A percentile compares a stretch with the other conserved stretches of the same genome.
Evolutionary conservation across 2,797 vertebrate species (phyloP).

Genomic region (Tympanoctomys barrerae): DNA sequence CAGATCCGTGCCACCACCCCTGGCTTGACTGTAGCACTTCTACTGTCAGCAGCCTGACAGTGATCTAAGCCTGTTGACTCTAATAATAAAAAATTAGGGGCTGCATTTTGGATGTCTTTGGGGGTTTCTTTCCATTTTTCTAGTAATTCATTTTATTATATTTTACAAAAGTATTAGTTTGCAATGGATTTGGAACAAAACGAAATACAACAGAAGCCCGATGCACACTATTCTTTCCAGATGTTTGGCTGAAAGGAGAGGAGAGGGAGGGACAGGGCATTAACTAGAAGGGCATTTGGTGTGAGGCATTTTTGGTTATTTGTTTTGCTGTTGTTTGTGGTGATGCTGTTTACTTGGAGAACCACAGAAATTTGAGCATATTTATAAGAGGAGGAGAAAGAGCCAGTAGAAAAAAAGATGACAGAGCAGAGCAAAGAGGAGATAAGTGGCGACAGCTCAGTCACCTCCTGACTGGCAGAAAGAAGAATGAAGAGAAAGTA

Average conservation of each 20-base stretch:
- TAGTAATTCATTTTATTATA: conserved; percentile 37
- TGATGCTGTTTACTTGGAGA: background rate
- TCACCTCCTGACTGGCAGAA: background rate
- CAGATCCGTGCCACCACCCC: too few species aligned
- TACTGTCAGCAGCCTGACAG: background rate
- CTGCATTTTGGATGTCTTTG: conserved; percentile 10
- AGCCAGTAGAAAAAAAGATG: background rate
- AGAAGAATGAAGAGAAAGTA: too few species aligned
- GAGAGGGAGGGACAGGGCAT: fast-evolving
- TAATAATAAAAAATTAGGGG: background rate
- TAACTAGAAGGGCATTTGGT: background rate
- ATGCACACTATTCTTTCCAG: background rate
- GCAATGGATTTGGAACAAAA: background rate
- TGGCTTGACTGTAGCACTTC: background rate
- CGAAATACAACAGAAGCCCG: conserved; percentile 11
- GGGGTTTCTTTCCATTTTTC: background rate
- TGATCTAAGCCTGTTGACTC: background rate
- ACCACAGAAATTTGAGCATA: background rate
- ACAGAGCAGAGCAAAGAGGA: background rate
- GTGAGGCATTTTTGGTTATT: background rate
- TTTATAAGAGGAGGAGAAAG: background rate
- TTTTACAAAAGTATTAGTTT: conserved; percentile 41
- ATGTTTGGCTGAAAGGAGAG: background rate
- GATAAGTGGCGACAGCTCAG: background rate
- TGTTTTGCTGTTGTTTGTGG: background rate